phyloP scores from a whole-genome alignment of 2,888 invertebrate genomes.

The Platerodrilus igneus region DNA sequence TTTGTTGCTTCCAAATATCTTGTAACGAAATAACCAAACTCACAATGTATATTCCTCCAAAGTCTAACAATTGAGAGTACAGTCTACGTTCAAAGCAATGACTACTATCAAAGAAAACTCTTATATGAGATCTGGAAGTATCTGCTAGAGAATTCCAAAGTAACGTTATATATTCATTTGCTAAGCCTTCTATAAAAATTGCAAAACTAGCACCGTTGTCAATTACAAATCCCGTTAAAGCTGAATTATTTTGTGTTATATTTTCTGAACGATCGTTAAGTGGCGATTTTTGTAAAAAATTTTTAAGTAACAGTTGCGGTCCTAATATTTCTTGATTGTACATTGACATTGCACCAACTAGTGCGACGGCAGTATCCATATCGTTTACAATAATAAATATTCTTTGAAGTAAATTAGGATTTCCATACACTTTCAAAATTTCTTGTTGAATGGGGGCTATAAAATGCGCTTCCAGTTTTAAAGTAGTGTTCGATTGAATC shows the following conservation, averaged over 20 bases:
- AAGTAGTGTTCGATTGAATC: conserved; percentile 20
- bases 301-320: conserved; percentile 20
- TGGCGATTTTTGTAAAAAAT: conserved; percentile 14
- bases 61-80: conserved; percentile 32
- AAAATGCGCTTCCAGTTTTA: conserved; percentile 30
- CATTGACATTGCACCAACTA: conserved; percentile 24
- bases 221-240: conserved; percentile 30
- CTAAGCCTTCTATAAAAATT: conserved; percentile 28
- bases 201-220: conserved; percentile 23
- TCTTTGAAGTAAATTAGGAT: conserved; percentile 20
- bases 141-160: conserved; percentile 22
- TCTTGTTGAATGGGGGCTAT: conserved; percentile 16
- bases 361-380: conserved; percentile 19
- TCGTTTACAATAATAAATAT: conserved; percentile 27
- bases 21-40: conserved; percentile 35
- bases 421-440: conserved; percentile 9
- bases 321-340: conserved; percentile 26
- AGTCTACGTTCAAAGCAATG: conserved; percentile 37
- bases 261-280: not conserved
- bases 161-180: conserved; percentile 12
- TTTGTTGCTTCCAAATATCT: conserved; percentile 32
- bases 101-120: conserved; percentile 38
- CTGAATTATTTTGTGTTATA: not conserved
- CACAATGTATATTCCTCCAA: conserved; percentile 33
- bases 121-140: conserved; percentile 20